phyloP scores from a whole-genome alignment of 2,113 vertebrate genomes.

The Neogale vison region DNA sequence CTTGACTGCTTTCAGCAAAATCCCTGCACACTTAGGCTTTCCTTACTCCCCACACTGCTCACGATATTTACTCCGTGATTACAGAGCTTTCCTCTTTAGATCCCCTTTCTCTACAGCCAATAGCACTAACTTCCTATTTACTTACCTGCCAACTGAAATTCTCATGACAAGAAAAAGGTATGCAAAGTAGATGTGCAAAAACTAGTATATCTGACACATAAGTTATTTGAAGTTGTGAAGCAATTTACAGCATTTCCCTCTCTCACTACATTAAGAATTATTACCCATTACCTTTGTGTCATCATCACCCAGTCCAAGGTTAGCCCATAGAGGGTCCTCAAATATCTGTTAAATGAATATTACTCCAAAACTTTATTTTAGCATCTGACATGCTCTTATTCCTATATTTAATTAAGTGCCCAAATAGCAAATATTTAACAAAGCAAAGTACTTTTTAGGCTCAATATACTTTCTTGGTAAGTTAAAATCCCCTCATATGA shows the following conservation, averaged over 20 bases:
- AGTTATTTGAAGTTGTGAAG: background rate
- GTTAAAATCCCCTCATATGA: slow-evolving; percentile 11
- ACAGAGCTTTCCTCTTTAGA: background rate
- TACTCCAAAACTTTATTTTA: slow-evolving; percentile 32
- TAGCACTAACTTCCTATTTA: background rate
- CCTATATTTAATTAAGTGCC: background rate
- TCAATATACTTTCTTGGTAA: background rate
- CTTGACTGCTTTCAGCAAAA: background rate
- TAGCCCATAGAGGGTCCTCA: background rate
- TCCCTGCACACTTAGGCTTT: background rate
- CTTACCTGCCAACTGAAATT: background rate
- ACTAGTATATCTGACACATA: background rate
- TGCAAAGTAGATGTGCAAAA: background rate
- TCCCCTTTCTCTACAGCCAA: background rate
- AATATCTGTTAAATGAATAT: background rate
- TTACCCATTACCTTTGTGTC: background rate
- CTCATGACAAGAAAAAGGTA: background rate
- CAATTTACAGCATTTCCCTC: background rate
- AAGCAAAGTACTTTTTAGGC: background rate
- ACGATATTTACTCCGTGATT: background rate
- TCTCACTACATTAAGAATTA: background rate
- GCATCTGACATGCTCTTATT: background rate
- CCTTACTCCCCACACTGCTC: background rate
- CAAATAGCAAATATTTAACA: background rate
- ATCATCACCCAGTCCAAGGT: background rate